These are phyloP conservation scores for Sorex fumeus DNA, from an alignment of 2,113 vertebrate genomes.

Conservation along the genomic window DNA sequence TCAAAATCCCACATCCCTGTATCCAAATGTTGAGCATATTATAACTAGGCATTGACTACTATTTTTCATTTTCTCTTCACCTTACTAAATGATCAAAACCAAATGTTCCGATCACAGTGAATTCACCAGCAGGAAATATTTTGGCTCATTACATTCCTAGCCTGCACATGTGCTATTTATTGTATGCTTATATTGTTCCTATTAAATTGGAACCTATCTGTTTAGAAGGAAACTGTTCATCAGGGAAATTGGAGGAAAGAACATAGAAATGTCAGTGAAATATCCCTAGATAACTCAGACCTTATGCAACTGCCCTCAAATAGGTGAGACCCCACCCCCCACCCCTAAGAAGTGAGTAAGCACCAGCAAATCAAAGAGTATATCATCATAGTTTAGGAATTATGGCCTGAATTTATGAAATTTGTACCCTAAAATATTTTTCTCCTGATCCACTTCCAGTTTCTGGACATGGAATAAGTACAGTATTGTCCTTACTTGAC, in stretches of 20 bases:
- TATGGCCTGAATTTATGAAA: not conserved
- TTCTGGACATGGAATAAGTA: not conserved
- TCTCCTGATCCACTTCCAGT: not conserved
- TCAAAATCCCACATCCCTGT: not conserved
- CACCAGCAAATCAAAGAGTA: not conserved
- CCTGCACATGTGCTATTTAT: not conserved
- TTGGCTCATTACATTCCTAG: not conserved
- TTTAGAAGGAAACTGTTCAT: not conserved
- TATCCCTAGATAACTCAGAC: not conserved
- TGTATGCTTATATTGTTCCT: not conserved
- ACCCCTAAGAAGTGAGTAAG: not conserved
- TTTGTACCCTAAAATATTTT: not conserved
- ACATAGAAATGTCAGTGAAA: not conserved
- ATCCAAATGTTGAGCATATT: not conserved
- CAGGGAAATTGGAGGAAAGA: not conserved
- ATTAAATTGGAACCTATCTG: not conserved
- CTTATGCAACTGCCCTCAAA: not conserved
- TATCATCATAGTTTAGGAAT: not conserved
- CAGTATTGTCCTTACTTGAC: constrained; percentile 65
- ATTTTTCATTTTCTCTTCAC: constrained; percentile 48
- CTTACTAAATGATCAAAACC: constrained; percentile 46
- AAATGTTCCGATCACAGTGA: constrained; percentile 28
- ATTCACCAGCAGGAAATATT: constrained; percentile 7
- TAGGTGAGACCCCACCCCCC: not conserved
- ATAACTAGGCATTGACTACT: constrained; percentile 8